Base-by-base conservation (phyloP, 2,113 vertebrate species). In the Pelodiscus sinensis region DNA sequence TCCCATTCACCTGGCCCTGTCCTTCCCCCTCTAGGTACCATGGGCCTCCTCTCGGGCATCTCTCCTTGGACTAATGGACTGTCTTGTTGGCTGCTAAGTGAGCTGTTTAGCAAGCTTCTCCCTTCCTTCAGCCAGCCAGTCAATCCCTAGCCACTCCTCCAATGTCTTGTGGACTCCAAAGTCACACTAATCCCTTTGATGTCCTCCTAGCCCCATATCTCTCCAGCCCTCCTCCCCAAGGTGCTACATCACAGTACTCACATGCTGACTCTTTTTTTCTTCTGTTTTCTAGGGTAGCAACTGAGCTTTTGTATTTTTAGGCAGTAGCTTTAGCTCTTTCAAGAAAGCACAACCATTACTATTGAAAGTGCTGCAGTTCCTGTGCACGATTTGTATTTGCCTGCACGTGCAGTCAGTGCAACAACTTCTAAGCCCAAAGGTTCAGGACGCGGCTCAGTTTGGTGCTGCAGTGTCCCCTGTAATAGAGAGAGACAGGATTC, bases 281-380 rank as follows among this genome's bases (percentile, higher is more conserved):
- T 84, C 87, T 93, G 90, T 97, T 97, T 97, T 95, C 94, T 97
- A 96, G 86, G 94, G 83, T 98, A 98, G 97, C 92, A 97, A 95
- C 94, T 96, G 96, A 97, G 94, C 94, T 94, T 97, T 97, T 97
- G 57, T 97, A 96, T 92, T 96, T 97, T 2, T 77, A 85, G 56
- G 25, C 91, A 95, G 95, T 97, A 96, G 96, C 86, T 96, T 93
- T 97, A 93, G 93, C 82, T 93, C 94, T 96, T 96, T 88, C 86
- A 91, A 85, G 88, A 86, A 91, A 91, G 88, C 88, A 82, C 93
- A 92, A 56, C 2, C 21, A 79, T 93, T 94, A 89, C 91, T 94
- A 75, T 31, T 95, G 89, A 87, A 92, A 95, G 92, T 95, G 92
- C 93, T 96, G 85, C 96, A 87, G 90, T 79, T 90, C 82, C 92